phyloP scores from a whole-genome alignment of 2,888 invertebrate species.

The Acronicta alni region DNA sequence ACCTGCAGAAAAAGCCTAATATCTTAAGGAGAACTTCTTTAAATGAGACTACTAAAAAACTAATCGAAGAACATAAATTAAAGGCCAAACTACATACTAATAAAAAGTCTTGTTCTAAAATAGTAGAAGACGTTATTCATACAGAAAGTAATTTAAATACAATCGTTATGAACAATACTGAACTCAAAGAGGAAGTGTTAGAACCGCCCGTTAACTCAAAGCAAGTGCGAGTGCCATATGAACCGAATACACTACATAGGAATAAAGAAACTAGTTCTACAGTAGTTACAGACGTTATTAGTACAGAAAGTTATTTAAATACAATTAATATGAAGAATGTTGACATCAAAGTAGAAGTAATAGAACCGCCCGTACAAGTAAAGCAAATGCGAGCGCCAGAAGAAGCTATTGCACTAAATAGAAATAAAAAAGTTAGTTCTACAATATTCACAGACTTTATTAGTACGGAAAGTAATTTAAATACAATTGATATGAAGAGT shows the following conservation, averaged over 20 bases:
- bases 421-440: neutral
- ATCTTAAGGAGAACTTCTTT: slow-evolving; percentile 27
- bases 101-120: neutral
- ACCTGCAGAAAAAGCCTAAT: slow-evolving; percentile 30
- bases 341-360: slow-evolving; percentile 68
- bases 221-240: slow-evolving; percentile 43
- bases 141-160: neutral
- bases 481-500: slow-evolving; percentile 10
- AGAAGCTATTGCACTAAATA: no score
- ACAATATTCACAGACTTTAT: neutral
- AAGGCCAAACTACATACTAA: slow-evolving; percentile 17
- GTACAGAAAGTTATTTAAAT: slow-evolving; percentile 58
- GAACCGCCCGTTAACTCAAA: slow-evolving; percentile 29
- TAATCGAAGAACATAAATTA: slow-evolving; percentile 24
- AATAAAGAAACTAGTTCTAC: slow-evolving; percentile 34
- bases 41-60: slow-evolving; percentile 32
- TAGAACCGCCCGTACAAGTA: slow-evolving; percentile 69
- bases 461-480: slow-evolving; percentile 1
- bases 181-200: slow-evolving; percentile 20
- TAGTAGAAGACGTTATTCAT: slow-evolving; percentile 2
- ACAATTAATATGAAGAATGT: no score
- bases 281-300: no score
- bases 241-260: slow-evolving; percentile 43
- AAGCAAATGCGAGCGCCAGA: slow-evolving; percentile 73
- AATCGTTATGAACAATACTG: slow-evolving; percentile 14